A percentile compares a stretch with the other conserved stretches of the same genome.
phyloP scores from a whole-genome alignment of 2,113 vertebrate genomes.

The Poeciliopsis occidentalis region DNA sequence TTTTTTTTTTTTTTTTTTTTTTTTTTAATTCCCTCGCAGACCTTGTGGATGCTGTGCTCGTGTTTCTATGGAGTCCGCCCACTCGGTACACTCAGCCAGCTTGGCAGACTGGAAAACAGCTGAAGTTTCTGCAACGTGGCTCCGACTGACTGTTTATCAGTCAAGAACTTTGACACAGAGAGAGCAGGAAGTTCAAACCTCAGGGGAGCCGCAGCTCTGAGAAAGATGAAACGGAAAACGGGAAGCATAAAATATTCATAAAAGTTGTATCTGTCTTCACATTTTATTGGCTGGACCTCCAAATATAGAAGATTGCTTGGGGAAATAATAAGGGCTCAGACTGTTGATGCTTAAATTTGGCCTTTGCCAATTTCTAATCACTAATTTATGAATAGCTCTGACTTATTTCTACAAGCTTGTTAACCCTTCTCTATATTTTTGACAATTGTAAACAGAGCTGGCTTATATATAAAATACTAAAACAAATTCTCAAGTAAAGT shows the following conservation, averaged over 20 bases:
- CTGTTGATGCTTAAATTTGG: neutral
- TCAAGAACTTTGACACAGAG: conserved; percentile 65
- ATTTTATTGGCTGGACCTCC: conserved; percentile 1
- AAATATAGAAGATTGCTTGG: conserved; percentile 2
- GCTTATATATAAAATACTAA: neutral
- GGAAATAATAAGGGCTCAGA: conserved; percentile 2
- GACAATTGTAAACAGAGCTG: no score
- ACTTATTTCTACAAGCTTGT: neutral
- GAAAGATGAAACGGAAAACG: conserved; percentile 61
- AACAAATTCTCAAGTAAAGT: neutral
- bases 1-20: no score
- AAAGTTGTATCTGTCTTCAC: conserved; percentile 22
- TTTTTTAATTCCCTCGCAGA: conserved; percentile 8
- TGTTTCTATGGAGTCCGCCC: conserved; percentile 67
- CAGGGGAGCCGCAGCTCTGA: conserved; percentile 53
- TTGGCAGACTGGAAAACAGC: conserved; percentile 53
- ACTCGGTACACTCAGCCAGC: conserved; percentile 47
- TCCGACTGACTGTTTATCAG: conserved; percentile 61
- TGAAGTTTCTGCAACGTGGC: conserved; percentile 48
- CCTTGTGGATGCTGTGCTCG: conserved; percentile 42
- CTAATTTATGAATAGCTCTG: neutral
- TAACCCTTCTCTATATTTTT: no score
- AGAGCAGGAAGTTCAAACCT: conserved; percentile 71
- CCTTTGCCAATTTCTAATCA: neutral
- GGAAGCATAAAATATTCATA: conserved; percentile 64